Evolutionary conservation across 2,888 invertebrate species (phyloP).

Genomic region (Drosophila paranaensis): DNA sequence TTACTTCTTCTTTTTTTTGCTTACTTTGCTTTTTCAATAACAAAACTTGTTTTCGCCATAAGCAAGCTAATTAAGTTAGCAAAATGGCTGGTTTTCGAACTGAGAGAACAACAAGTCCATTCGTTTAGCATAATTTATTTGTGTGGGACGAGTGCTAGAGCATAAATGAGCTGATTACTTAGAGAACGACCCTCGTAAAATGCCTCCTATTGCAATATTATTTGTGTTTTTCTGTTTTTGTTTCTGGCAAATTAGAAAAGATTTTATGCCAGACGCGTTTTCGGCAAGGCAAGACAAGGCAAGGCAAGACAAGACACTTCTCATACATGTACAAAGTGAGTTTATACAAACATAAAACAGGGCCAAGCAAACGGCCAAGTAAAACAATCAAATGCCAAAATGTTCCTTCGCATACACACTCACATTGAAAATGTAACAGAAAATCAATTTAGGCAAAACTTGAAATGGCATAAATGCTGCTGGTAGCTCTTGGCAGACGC

Average conservation of each 20-base stretch:
- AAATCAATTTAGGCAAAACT: conserved; percentile 75
- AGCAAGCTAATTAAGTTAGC: conserved; percentile 27
- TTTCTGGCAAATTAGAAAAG: conserved; percentile 62
- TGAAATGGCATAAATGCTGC: conserved; percentile 71
- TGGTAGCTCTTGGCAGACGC: conserved; percentile 54
- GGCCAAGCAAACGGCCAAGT: conserved; percentile 54
- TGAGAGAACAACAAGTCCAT: conserved; percentile 48
- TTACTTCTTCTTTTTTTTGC: no score
- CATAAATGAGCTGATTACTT: conserved; percentile 62
- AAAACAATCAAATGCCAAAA: conserved; percentile 70
- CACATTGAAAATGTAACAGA: conserved; percentile 67
- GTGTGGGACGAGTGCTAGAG: conserved; percentile 21
- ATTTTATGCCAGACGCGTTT: conserved; percentile 78
- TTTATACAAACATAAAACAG: conserved; percentile 35
- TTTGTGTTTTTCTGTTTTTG: conserved; percentile 2
- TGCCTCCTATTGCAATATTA: conserved; percentile 32
- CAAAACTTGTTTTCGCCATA: neutral
- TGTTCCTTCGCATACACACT: neutral
- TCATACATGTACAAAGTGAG: conserved; percentile 15
- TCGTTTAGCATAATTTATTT: conserved; percentile 43
- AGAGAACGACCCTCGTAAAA: conserved; percentile 58
- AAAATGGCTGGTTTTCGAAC: conserved; percentile 1
- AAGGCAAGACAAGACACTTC: conserved; percentile 24
- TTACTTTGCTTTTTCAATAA: neutral
- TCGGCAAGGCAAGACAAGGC: conserved; percentile 27